Evolutionary conservation across 2,888 invertebrate species (phyloP).

Genomic region (Schizaphis graminum): DNA sequence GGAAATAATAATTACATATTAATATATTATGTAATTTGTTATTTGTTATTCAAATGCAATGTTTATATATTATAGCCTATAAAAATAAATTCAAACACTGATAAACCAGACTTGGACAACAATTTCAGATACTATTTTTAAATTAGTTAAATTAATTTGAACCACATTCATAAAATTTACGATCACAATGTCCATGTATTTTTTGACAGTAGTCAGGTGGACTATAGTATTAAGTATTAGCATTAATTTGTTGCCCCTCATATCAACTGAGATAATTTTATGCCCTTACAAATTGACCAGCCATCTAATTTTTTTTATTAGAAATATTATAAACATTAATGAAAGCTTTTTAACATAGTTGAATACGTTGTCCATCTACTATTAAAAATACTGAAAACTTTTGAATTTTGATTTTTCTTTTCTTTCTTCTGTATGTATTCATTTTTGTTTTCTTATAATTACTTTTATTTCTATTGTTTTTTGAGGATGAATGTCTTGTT

Average conservation of each 20-base stretch:
- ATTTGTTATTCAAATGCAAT: too few species aligned
- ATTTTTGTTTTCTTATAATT: conserved; percentile 27
- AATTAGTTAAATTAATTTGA: too few species aligned
- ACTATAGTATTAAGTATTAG: background rate
- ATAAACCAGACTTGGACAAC: too few species aligned
- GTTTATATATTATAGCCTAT: too few species aligned
- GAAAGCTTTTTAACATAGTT: conserved; percentile 3
- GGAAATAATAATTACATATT: too few species aligned
- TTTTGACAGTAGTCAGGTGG: conserved; percentile 21
- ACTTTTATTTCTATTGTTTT: background rate
- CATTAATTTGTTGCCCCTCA: conserved; percentile 22
- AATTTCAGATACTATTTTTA: too few species aligned
- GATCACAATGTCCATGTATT: conserved; percentile 9
- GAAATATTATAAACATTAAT: conserved; percentile 26
- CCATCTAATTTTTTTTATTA: conserved; percentile 8
- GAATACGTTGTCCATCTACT: conserved; percentile 8
- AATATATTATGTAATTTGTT: too few species aligned
- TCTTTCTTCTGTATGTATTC: background rate
- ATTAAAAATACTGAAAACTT: conserved; percentile 38
- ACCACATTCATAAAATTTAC: too few species aligned
- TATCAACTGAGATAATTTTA: conserved; percentile 35
- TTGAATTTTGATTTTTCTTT: conserved; percentile 14
- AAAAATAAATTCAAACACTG: too few species aligned
- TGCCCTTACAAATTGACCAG: background rate
- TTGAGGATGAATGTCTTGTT: background rate